Conservation (phyloP, 2,797 vertebrate genomes). For the Tolypeutes matacus region DNA sequence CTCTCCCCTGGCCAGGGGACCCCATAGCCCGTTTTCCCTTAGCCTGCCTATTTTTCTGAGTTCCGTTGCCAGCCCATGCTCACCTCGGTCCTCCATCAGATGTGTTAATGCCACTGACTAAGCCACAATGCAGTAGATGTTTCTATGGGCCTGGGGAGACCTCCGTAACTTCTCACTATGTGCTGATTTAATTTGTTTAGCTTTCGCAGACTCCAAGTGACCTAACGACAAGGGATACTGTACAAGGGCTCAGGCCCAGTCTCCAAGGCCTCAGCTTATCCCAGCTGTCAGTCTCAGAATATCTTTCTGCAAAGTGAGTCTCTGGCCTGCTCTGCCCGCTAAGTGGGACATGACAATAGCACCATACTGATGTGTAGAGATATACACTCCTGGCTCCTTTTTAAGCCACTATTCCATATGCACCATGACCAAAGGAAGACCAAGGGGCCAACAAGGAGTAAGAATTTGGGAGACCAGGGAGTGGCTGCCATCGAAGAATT, state of each 20-base stretch:
- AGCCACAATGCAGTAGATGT: background rate
- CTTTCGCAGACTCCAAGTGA: background rate
- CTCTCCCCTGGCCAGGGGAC: background rate
- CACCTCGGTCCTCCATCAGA: background rate
- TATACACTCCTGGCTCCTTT: background rate
- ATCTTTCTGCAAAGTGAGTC: background rate
- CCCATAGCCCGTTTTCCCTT: background rate
- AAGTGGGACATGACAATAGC: background rate
- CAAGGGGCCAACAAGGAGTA: background rate
- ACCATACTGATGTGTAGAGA: background rate
- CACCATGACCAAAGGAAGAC: background rate
- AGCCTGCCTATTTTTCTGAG: background rate
- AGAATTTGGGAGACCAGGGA: background rate
- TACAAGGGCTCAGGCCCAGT: background rate
- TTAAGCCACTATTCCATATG: background rate
- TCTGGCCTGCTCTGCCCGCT: background rate
- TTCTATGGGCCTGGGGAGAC: background rate
- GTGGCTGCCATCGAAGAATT: background rate
- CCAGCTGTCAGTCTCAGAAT: background rate
- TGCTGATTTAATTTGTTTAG: constrained; percentile 52
- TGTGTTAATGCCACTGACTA: background rate
- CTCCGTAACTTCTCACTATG: background rate
- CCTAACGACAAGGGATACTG: background rate
- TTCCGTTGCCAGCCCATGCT: background rate
- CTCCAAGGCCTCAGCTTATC: constrained; percentile 12